phyloP scores from a whole-genome alignment of 2,113 vertebrate genomes.

The Romanogobio albipinnatus region DNA sequence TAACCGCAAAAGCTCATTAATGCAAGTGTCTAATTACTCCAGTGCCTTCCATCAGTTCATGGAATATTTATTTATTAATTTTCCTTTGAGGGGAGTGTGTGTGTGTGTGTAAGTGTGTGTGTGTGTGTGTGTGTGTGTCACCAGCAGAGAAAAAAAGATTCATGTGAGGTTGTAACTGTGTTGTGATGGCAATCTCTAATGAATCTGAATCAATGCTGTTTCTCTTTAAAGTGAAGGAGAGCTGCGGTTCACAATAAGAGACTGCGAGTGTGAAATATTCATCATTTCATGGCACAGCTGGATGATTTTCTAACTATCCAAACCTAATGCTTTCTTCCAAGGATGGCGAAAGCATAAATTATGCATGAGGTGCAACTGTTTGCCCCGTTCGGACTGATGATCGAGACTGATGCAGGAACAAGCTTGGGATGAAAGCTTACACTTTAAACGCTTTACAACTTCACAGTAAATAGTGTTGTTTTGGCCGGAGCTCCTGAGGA shows the following conservation, averaged over 20 bases:
- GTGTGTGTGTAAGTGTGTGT: neutral
- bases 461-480: conserved; percentile 43
- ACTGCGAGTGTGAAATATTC: conserved; percentile 54
- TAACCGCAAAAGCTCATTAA: conserved; percentile 25
- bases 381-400: conserved; percentile 56
- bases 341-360: conserved; percentile 64
- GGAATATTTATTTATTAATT: conserved; percentile 26
- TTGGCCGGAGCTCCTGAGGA: neutral
- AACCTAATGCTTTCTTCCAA: conserved; percentile 68
- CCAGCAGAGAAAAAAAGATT: neutral
- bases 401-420: conserved; percentile 41
- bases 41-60: conserved; percentile 20
- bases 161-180: neutral
- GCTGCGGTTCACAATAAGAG: conserved; percentile 44
- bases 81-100: neutral
- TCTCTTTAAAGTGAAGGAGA: conserved; percentile 44
- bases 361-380: conserved; percentile 62
- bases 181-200: conserved; percentile 36
- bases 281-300: conserved; percentile 54
- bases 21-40: conserved; percentile 27
- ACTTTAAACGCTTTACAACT: conserved; percentile 41
- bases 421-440: conserved; percentile 45
- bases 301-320: conserved; percentile 72
- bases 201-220: conserved; percentile 1
- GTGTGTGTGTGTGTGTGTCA: neutral